phyloP scores from a whole-genome alignment of 2,888 invertebrate species.

The Stramonita haemastoma region DNA sequence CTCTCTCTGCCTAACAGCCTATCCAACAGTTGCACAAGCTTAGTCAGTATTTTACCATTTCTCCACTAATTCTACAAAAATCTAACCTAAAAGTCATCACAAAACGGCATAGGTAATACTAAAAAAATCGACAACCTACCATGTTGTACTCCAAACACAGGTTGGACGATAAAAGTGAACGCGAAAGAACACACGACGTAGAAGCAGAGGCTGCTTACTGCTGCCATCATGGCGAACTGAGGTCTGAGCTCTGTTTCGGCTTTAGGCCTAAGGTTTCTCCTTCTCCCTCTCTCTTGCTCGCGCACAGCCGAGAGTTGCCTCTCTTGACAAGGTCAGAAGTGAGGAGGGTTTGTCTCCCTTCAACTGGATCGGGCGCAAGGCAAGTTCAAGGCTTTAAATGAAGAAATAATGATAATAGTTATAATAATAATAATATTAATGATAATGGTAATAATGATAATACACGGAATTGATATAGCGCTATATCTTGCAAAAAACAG shows the following conservation, averaged over 20 bases:
- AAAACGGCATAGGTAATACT: too few species aligned
- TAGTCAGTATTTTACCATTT: too few species aligned
- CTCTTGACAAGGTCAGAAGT: background rate
- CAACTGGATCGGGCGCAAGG: background rate
- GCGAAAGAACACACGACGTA: background rate
- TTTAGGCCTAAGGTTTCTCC: too few species aligned
- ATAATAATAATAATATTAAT: too few species aligned
- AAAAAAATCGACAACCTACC: background rate
- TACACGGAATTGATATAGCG: too few species aligned
- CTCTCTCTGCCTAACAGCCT: too few species aligned
- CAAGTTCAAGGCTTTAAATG: background rate
- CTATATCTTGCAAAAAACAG: too few species aligned
- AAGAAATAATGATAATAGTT: background rate
- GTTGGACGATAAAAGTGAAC: background rate
- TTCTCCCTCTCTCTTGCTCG: background rate
- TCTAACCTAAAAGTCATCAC: too few species aligned
- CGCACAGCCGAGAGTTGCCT: slow-evolving; percentile 6
- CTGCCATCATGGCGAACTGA: slow-evolving; percentile 36
- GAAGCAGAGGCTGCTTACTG: background rate
- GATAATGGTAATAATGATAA: too few species aligned
- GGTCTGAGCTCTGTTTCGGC: background rate
- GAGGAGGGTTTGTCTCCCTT: slow-evolving; percentile 1
- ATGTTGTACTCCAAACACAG: background rate
- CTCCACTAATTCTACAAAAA: too few species aligned
- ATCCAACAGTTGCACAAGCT: too few species aligned